These are phyloP conservation scores for Rhopalosiphum nymphaeae DNA, from an alignment of 2,888 invertebrate genomes.

Conservation along the genomic window DNA sequence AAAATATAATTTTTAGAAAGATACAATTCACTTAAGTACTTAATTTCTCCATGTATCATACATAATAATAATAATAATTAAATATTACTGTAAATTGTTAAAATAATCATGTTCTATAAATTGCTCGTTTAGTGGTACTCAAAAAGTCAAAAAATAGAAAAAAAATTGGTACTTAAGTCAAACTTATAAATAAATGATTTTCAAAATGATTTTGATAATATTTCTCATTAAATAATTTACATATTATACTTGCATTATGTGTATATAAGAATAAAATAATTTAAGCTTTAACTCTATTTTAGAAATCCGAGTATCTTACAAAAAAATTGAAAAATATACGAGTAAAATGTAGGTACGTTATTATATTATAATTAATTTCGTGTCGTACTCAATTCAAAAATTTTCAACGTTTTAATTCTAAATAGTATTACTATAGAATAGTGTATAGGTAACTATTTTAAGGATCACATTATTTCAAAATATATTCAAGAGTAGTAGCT, in stretches of 20 bases:
- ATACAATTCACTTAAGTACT: background rate
- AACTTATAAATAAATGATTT: background rate
- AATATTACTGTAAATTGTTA: background rate
- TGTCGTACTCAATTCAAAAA: background rate
- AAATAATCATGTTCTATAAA: background rate
- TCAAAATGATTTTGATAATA: conserved; percentile 12
- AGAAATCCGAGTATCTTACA: background rate
- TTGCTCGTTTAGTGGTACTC: background rate
- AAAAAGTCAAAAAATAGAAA: background rate
- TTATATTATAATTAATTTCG: background rate
- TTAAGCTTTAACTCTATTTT: background rate
- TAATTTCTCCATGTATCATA: background rate
- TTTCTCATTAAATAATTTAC: background rate
- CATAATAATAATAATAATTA: background rate
- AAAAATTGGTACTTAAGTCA: background rate
- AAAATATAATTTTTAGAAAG: background rate
- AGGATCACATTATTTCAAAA: background rate
- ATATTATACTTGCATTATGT: background rate
- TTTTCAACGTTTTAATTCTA: background rate
- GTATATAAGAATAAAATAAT: background rate
- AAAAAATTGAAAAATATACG: background rate
- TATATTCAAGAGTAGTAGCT: background rate
- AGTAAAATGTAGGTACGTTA: background rate
- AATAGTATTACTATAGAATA: background rate
- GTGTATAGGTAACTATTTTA: background rate